Percentiles rank a stretch among this genome's conserved stretches.
Conservation (phyloP, 2,888 invertebrate genomes). For the Tryphoninae sp. region DNA sequence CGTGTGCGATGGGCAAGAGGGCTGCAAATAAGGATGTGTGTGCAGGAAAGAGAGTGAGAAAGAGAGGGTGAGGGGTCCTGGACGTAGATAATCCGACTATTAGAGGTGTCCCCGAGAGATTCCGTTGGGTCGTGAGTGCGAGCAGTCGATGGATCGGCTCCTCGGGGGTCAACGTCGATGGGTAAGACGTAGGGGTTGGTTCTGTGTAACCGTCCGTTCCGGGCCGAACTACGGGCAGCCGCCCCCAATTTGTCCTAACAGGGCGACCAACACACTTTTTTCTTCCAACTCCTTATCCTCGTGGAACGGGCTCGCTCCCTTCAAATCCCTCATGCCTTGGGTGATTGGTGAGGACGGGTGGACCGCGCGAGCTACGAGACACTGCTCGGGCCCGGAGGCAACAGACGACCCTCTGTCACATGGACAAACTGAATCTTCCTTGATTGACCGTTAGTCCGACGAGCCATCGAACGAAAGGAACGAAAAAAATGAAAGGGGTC, state of each 20-base stretch:
- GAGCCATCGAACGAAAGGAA: conserved; percentile 16
- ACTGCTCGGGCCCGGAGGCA: conserved; percentile 39
- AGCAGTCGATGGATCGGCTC: conserved; percentile 75
- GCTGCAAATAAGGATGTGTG: conserved; percentile 54
- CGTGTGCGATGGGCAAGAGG: conserved; percentile 69
- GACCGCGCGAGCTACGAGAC: conserved; percentile 8
- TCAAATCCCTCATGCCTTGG: conserved; percentile 52
- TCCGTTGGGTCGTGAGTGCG: conserved; percentile 70
- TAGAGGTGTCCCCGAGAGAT: conserved; percentile 80
- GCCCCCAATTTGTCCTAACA: conserved; percentile 80
- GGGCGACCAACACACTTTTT: conserved; percentile 73
- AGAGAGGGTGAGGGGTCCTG: neutral
- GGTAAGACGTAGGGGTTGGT: conserved; percentile 68
- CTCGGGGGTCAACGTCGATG: conserved; percentile 71
- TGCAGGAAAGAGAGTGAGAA: conserved; percentile 62
- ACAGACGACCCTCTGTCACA: conserved; percentile 67
- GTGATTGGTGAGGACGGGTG: conserved; percentile 55
- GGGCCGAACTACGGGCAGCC: conserved; percentile 73
- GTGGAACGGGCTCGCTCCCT: conserved; percentile 60
- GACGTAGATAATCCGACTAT: conserved; percentile 80
- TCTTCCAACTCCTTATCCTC: conserved; percentile 74
- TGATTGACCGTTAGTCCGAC: conserved; percentile 75
- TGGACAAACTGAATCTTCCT: conserved; percentile 78
- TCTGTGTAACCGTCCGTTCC: conserved; percentile 62
- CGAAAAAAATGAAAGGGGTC: conserved; percentile 44